These are phyloP conservation scores for Verasper variegatus DNA, from an alignment of 2,113 vertebrate genomes.

Conservation along the genomic window DNA sequence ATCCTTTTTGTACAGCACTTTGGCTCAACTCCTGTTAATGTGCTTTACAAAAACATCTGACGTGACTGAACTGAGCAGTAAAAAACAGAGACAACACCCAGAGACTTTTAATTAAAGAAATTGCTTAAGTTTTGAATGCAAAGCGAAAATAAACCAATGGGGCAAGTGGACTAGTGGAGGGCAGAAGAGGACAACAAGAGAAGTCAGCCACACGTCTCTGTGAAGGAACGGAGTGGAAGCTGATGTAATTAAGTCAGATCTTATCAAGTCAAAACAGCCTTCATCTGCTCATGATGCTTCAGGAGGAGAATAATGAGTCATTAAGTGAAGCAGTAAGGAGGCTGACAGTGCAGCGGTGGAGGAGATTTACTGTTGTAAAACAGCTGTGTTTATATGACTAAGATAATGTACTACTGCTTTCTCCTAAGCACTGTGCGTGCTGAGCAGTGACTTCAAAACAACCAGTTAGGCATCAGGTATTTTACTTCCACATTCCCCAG, in stretches of 20 bases:
- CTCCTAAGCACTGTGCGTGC: not conserved
- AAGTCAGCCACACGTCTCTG: slow-evolving; percentile 2
- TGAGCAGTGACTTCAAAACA: slow-evolving; percentile 12
- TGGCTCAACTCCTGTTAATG: no score
- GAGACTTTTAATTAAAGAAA: no score
- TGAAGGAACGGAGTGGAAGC: slow-evolving; percentile 27
- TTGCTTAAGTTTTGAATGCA: not conserved
- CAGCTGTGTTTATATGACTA: not conserved
- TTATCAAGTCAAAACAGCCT: slow-evolving; percentile 32
- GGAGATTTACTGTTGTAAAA: not conserved
- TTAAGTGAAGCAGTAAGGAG: slow-evolving; percentile 39
- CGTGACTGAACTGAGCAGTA: no score
- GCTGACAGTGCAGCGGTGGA: not conserved
- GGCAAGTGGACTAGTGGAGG: not conserved
- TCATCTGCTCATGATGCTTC: slow-evolving; percentile 17
- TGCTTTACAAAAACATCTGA: no score
- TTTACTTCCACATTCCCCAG: slow-evolving; percentile 1
- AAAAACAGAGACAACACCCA: no score
- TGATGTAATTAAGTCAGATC: slow-evolving; percentile 58
- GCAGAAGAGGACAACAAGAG: not conserved
- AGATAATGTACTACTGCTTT: not conserved
- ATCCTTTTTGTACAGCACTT: no score
- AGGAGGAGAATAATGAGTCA: slow-evolving; percentile 28
- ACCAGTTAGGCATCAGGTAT: not conserved
- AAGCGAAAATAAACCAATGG: slow-evolving; percentile 1